Base-by-base conservation (phyloP, 2,888 invertebrate genomes). In the Melinaea menophilus region DNA sequence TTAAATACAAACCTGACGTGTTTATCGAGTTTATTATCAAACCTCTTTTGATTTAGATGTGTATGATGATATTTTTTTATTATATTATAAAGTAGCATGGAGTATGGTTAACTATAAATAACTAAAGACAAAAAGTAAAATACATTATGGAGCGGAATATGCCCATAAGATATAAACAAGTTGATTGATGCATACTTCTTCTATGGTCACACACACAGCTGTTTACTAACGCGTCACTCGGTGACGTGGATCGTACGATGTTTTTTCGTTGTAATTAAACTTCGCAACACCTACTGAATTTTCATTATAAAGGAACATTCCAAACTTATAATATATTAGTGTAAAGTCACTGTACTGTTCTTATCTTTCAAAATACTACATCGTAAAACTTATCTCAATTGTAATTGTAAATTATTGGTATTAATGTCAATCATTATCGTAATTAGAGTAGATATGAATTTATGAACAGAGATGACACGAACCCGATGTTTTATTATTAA, bases 211-310 rank as follows among this genome's bases (percentile, higher is more conserved):
- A 11, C 5, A 22, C 51, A 31, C 48, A 48, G 22, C 48, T 51
- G 51, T 51, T 51, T 31, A 51, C 7, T 31, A 31, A 73, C 81
- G 80, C 85, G 86, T 86, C 84, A 86, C 61, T 46, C 58, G 61
- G 71, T 86, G 85, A 85, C 83, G 85, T 72, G 69, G 79, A 84
- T 86, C 86, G 83, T 80, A 85, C 77, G 85, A 86, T 85, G 73
- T 78, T 80, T 22, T 80, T 77, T 77, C 31, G 11, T 51, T 51
- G 31, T 51, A 51, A 51, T 51, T 22, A 51, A 22, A 5, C 31
- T 4, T 31, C 7, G n/a, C 2, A 45, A 45, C 41, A 59, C 63
- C 58, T 58, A 48, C 45, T 9, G 55, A 63, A 65, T 61, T 58
- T 22, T 31, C 9, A 37, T 62, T 55, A 37, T 56, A 54, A 59